Evolutionary conservation across 1,140 invertebrate species (phyloP).

Genomic region (Lucilia sericata): DNA sequence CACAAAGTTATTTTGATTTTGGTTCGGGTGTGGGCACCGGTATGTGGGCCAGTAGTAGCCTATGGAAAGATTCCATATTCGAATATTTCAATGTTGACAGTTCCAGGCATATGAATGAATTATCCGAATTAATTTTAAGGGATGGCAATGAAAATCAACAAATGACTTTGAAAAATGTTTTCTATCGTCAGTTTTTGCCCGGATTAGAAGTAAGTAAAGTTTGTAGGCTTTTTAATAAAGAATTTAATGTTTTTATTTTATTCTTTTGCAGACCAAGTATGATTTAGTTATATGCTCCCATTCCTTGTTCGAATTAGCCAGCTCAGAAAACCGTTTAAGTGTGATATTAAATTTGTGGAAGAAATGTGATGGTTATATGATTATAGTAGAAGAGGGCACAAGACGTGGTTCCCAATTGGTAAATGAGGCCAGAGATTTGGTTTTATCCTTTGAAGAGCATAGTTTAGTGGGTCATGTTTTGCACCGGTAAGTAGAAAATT

Average conservation of each 20-base stretch:
- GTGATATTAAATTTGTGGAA: conserved; percentile 84
- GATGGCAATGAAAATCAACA: conserved; percentile 73
- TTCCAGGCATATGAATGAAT: conserved; percentile 83
- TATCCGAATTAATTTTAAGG: conserved; percentile 79
- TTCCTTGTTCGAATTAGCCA: conserved; percentile 84
- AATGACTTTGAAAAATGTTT: conserved; percentile 73
- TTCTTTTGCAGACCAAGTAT: conserved; percentile 74
- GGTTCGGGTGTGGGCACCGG: conserved; percentile 89
- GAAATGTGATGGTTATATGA: conserved; percentile 84
- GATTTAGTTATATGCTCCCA: conserved; percentile 86
- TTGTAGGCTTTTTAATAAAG: conserved; percentile 22
- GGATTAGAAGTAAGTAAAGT: conserved; percentile 67
- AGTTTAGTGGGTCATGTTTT: conserved; percentile 73
- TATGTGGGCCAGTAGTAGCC: conserved; percentile 81
- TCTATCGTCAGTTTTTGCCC: conserved; percentile 85
- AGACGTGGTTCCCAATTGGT: conserved; percentile 82
- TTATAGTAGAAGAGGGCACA: conserved; percentile 88
- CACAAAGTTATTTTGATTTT: conserved; percentile 86
- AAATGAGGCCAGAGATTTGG: conserved; percentile 81
- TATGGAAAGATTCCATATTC: conserved; percentile 78
- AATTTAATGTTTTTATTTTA: background rate
- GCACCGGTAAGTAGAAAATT: conserved; percentile 74
- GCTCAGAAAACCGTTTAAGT: conserved; percentile 75
- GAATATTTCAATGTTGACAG: conserved; percentile 88
- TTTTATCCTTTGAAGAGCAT: conserved; percentile 70